Base-by-base conservation (phyloP, 1,140 invertebrate genomes). In the Tribolium castaneum region DNA sequence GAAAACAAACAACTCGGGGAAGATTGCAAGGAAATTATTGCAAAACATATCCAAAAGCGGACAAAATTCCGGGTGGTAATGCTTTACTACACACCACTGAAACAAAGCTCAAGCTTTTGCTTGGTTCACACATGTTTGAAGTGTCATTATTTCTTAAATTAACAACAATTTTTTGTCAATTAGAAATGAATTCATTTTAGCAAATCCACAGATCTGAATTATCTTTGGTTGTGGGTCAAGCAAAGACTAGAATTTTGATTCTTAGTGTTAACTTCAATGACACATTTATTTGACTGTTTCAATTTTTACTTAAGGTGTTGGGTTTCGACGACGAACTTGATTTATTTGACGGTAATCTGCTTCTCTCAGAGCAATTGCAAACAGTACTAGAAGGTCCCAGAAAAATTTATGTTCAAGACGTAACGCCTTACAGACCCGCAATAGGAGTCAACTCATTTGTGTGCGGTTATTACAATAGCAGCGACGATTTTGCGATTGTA, bases 241-340 rank as follows among this genome's bases (percentile, higher is more conserved):
- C 16, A 19, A 19, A 19, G 16, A 19, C 16, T 19, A 19, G 16
- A 19, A 19, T 19, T 19, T 19, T 19, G 16, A 19, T 19, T 19
- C 16, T 19, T 2, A 19, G 16, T 1, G 16, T 19, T 2, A 2
- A 19, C 16, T 19, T 19, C 16, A 2, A 19, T 19, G 16, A 19
- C 16, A 19, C 16, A 2, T 19, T 19, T 19, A 19, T 19, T 19
- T 19, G 52, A 6, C 5, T n/a, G 7, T 13, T 62, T 72, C 5
- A 16, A 22, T 13, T n/a, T 72, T 72, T 49, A 50, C 9, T 72
- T 50, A 10, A 50, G 70, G 13, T 7, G 50, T 45, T 72, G 14
- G 50, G 50, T 50, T 59, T 59, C n/a, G 50, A 72, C 14, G 50
- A 72, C 16, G 49, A 54, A 30, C n/a, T 73, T 13, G 71, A 73